Base-by-base conservation (phyloP, 37 sponge, comb jelly and placozoan genomes). In the Beroe forskalii region DNA sequence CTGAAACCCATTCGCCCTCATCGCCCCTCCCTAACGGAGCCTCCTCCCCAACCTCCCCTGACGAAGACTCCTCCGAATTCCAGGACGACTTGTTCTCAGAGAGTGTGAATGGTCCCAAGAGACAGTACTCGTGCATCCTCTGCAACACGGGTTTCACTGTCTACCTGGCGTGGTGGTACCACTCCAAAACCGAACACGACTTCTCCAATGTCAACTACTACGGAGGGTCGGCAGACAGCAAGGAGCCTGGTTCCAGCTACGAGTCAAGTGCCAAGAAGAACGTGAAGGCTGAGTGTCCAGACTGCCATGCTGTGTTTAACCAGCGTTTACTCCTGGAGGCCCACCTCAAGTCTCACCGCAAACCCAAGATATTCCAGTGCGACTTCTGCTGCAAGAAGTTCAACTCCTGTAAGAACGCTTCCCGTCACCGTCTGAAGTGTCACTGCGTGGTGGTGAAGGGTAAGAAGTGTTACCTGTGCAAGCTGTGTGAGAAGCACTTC, bases 371-470 rank as follows among this genome's bases (percentile, higher is more conserved):
- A 42, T 80, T 80, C 86, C 86, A 44, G 55, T 80, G 86, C 42
- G 86, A 80, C 27, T 80, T 80, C 86, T 80, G 86, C 31, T 80
- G 86, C 55, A 80, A 80, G 55, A 41, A 44, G 48, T 80, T 80
- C 48, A 80, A 80, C 48, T 80, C 86, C 27, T 80, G 86, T 25
- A 80, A 80, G 86, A 80, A 80, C 86, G 86, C 86, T 37, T 80
- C 86, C 1, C 86, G 86, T 17, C 86, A 80, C 86, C 44, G 86
- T 0, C 55, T 80, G 48, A 80, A 80, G 48, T 80, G 86, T 80
- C 86, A 80, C 55, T 33, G 55, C 22, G 55, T 80, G 17, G 86
- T 80, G 25, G 55, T 44, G 25, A 44, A 80, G 14, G 86, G 86
- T 12, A 35, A 37, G 55, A 80, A 80, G 86, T 43, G 86, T 3